Base-by-base conservation (phyloP, 2,888 invertebrate genomes). In the Drosophila testacea region DNA sequence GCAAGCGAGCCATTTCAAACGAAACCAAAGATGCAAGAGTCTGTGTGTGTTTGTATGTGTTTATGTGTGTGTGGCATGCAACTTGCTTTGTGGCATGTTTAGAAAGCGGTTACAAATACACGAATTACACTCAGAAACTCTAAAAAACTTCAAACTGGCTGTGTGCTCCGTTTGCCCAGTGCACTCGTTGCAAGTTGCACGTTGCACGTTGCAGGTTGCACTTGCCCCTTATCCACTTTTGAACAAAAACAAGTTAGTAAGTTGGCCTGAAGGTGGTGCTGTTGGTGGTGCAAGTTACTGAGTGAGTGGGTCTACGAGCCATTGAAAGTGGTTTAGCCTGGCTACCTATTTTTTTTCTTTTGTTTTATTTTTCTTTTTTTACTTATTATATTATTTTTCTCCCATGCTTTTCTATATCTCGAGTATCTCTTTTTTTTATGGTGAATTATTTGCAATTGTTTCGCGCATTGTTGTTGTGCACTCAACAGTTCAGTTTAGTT, bases 91-190 rank as follows among this genome's bases (percentile, higher is more conserved):
- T 81, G 73, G 75, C 68, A 78, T 64, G 75, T 75, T 88, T 83
- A 83, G 83, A 83, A 83, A 83, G 83, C 83, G 88, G 83, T 61
- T 88, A 69, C 75, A 73, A 65, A 62, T 57, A 50, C 32, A 41
- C 60, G 34, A 30, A 36, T 28, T 30, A 27, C 16, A 32, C 13
- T 32, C 38, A 59, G 22, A 11, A 48, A 22, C 27, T 38, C 41
- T 16, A 48, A 28, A 28, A 6, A 36, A 52, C 11, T 10, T 16
- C 7, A 16, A 63, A 63, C 56, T 48, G 28, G 61, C 63, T 48
- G 61, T 48, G 61, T 81, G 81, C 74, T 56, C 82, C 67, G 83
- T 69, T 83, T 86, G 82, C 83, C 87, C 79, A 84, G 65, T 87
- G 81, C 83, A 79, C 87, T 82, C 69, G 75, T 51, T 83, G 22